phyloP scores from a whole-genome alignment of 1,140 invertebrate genomes.

The Psix sp. region DNA sequence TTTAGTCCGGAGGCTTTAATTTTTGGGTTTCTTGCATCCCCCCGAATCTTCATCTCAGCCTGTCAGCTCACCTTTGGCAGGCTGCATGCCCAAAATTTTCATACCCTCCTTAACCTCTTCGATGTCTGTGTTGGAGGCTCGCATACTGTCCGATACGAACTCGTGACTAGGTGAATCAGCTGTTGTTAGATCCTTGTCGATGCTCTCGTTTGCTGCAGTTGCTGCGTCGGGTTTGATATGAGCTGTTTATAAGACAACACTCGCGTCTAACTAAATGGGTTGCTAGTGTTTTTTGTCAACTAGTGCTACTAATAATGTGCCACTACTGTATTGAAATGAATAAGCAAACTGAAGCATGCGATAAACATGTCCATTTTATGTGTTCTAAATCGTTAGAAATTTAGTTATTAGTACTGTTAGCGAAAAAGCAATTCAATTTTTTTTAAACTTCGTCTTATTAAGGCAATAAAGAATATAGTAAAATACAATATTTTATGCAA shows the following conservation, averaged over 20 bases:
- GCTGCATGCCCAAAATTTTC: slow-evolving; percentile 80
- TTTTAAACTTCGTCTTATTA: no score
- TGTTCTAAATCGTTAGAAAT: no score
- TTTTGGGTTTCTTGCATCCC: no score
- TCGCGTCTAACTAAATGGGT: slow-evolving; percentile 68
- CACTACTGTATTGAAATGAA: slow-evolving; percentile 55
- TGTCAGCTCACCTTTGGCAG: slow-evolving; percentile 72
- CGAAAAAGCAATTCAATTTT: not conserved
- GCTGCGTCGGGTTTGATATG: slow-evolving; percentile 63
- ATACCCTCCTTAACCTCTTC: slow-evolving; percentile 83
- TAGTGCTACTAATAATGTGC: slow-evolving; percentile 37
- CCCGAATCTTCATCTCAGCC: slow-evolving; percentile 39
- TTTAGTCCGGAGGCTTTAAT: no score
- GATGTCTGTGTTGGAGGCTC: slow-evolving; percentile 80
- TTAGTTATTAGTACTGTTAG: no score
- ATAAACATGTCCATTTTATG: slow-evolving; percentile 6
- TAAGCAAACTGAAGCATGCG: slow-evolving; percentile 43
- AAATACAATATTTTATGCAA: no score
- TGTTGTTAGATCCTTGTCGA: slow-evolving; percentile 36
- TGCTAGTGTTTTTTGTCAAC: slow-evolving; percentile 50
- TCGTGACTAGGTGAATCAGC: slow-evolving; percentile 75
- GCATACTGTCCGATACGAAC: slow-evolving; percentile 84
- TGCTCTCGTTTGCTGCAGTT: slow-evolving; percentile 43
- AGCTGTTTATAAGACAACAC: slow-evolving; percentile 73
- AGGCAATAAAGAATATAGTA: no score